These are phyloP conservation scores for Patiria pectinifera DNA, from an alignment of 53 echinoderm and acorn worm species.

Conservation along the genomic window DNA sequence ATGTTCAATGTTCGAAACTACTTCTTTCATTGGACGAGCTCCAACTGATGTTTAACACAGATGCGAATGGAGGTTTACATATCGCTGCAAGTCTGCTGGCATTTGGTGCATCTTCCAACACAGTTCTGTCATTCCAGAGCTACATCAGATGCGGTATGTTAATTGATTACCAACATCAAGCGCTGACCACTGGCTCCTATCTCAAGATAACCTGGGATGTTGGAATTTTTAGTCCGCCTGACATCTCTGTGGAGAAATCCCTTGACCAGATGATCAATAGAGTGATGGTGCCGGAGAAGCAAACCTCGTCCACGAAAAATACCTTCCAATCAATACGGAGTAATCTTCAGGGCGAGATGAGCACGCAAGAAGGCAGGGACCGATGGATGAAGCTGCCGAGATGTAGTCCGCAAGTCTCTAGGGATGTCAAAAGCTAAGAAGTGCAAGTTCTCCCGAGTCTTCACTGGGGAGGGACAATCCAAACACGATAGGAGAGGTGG, in stretches of 20 bases:
- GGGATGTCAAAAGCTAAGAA: background rate
- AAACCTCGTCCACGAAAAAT: background rate
- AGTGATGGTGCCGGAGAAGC: background rate
- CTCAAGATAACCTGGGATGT: background rate
- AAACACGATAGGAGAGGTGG: background rate
- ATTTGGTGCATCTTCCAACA: background rate
- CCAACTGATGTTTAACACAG: background rate
- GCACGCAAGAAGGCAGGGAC: background rate
- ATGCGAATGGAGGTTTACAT: background rate
- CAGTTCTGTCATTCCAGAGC: background rate
- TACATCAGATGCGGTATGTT: background rate
- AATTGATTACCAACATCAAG: constrained; percentile 1
- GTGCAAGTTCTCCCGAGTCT: background rate
- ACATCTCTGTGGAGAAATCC: constrained; percentile 21
- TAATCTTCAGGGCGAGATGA: background rate
- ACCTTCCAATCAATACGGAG: background rate
- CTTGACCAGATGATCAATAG: constrained; percentile 6
- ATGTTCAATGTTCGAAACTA: background rate
- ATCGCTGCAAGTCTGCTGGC: background rate
- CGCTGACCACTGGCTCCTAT: background rate
- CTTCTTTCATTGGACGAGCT: background rate
- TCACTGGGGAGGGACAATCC: background rate
- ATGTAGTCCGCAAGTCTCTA: background rate
- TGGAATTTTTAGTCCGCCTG: background rate
- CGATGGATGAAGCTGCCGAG: background rate